Percentiles rank a stretch among this genome's conserved stretches.
Evolutionary conservation across 2,113 vertebrate species (phyloP).

Genomic region (Entelurus aequoreus): DNA sequence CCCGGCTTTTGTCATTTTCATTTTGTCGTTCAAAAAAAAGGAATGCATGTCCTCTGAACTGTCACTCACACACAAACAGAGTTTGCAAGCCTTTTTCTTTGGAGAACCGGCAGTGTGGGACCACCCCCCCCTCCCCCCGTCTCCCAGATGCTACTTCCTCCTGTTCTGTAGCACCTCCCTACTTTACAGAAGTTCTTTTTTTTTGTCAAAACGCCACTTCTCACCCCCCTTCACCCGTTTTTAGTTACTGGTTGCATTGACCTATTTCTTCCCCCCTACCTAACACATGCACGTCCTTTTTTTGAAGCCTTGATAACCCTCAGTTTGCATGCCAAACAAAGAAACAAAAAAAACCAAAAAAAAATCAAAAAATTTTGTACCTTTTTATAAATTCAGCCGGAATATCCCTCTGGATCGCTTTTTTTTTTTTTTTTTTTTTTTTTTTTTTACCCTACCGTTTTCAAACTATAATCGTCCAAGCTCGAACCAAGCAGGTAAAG

Average conservation of each 20-base stretch:
- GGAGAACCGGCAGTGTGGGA: constrained; percentile 76
- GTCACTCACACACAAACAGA: constrained; percentile 53
- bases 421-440: constrained; percentile 66
- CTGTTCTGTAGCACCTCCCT: constrained; percentile 76
- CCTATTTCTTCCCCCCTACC: constrained; percentile 82
- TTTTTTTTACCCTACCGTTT: constrained; percentile 69
- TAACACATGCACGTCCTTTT: constrained; percentile 97
- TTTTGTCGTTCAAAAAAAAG: constrained; percentile 69
- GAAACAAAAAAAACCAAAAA: no score
- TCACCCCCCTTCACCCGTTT: constrained; percentile 68
- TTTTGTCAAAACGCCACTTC: constrained; percentile 70
- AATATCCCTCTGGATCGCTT: constrained; percentile 71
- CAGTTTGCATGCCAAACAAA: constrained; percentile 94
- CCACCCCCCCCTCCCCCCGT: no score
- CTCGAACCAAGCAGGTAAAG: constrained; percentile 60
- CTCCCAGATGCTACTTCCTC: constrained; percentile 77
- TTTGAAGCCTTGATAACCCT: constrained; percentile 93
- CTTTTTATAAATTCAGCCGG: constrained; percentile 68
- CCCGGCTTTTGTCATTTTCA: constrained; percentile 73
- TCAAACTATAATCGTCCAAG: constrained; percentile 58
- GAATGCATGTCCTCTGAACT: constrained; percentile 76
- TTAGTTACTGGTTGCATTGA: constrained; percentile 93
- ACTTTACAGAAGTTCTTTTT: constrained; percentile 64
- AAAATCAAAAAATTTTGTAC: constrained; percentile 77
- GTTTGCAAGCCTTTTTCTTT: constrained; percentile 74